Base-by-base conservation (phyloP, 2,888 invertebrate species). In the Teinopalpus imperialis region DNA sequence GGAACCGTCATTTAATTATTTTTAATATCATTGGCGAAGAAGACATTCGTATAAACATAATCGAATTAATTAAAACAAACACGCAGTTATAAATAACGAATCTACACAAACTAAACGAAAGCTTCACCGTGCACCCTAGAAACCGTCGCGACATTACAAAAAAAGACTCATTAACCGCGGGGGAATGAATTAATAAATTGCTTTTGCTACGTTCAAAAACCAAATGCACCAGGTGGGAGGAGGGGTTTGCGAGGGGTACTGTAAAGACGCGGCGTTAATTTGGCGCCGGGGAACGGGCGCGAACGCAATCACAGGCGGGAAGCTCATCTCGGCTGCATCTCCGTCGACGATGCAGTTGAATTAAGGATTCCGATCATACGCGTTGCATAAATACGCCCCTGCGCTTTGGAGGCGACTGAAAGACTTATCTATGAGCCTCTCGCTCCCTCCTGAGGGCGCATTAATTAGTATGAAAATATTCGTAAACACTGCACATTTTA, bases 271-370 rank as follows among this genome's bases (percentile, higher is more conserved):
- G 63, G 57, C 70, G 74, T 76, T 81, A 77, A 82, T 80, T 78
- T 70, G 63, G 54, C 73, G 74, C 71, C 74, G 72, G 71, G 75
- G 61, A 69, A 67, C 63, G 68, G 66, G 70, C 63, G 73, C 74
- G 79, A 81, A 79, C 71, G 82, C 81, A 87, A 87, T 87, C 85
- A 82, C 78, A 46, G 73, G 69, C 77, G 80, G 83, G 83, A 86
- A 85, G 73, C 78, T 81, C 79, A 77, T 79, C 72, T 77, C 74
- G 67, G 57, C 62, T 79, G 81, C 87, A 83, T 85, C 85, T 83
- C 82, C 83, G 83, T 77, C 36, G 53, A 58, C 55, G 61, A 63
- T 63, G 69, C 69, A 68, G 71, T 70, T 74, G 76, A 83, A 86
- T 86, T 85, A 81, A 77, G 78, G 75, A 85, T 81, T 79, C 81